Conservation (phyloP, 2,113 vertebrate species). For the Panurus biarmicus region DNA sequence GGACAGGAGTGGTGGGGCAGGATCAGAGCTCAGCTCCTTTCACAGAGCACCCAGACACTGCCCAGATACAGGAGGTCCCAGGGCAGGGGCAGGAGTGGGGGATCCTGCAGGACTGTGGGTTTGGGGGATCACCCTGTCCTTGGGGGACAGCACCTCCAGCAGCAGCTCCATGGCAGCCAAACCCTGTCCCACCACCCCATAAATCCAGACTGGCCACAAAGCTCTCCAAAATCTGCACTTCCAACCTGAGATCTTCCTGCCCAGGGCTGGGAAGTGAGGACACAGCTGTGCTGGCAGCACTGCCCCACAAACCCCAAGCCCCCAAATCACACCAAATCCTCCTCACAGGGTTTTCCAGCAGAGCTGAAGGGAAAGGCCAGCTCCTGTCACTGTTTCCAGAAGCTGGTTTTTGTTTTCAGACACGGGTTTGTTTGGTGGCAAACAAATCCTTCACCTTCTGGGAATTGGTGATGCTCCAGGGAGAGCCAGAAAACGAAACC, state of each 20-base stretch:
- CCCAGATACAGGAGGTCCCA: background rate
- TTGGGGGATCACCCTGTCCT: background rate
- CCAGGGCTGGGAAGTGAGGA: background rate
- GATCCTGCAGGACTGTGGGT: background rate
- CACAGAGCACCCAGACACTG: background rate
- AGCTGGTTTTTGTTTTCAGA: background rate
- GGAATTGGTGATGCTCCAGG: background rate
- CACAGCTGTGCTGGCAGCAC: background rate
- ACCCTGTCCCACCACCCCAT: background rate
- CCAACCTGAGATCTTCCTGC: background rate
- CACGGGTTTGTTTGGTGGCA: background rate
- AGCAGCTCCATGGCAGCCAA: background rate
- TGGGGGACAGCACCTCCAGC: background rate
- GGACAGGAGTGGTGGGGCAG: fast-evolving
- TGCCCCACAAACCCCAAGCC: background rate
- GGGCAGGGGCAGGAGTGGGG: background rate
- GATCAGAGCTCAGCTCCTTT: background rate
- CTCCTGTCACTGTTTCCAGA: background rate
- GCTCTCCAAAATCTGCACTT: background rate
- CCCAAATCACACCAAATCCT: background rate
- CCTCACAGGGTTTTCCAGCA: background rate
- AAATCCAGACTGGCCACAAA: background rate
- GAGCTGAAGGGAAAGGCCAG: background rate
- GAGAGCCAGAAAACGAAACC: conserved; percentile 7
- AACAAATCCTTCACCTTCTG: background rate